A percentile compares a stretch with the other conserved stretches of the same genome.
Evolutionary conservation across 2,113 vertebrate genomes (phyloP).

Genomic region (Madoqua kirkii): DNA sequence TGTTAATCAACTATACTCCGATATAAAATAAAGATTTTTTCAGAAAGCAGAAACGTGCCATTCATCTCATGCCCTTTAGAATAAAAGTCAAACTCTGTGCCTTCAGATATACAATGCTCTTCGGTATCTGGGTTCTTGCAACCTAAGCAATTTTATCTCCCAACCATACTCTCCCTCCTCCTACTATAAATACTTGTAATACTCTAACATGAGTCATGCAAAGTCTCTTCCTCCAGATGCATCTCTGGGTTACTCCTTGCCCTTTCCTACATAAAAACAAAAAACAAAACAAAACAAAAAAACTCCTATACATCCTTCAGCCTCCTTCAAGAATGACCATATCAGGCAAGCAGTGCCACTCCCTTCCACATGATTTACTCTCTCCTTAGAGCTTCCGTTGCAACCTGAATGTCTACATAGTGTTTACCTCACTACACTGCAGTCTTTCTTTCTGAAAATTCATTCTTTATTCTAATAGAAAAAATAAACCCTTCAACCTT

Average conservation of each 20-base stretch:
- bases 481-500: constrained; percentile 38
- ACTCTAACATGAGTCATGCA: neutral
- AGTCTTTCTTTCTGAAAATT: neutral
- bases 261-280: neutral
- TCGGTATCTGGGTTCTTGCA: neutral
- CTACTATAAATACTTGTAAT: neutral
- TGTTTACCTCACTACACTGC: neutral
- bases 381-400: too few species aligned
- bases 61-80: neutral
- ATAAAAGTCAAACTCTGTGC: neutral
- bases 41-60: neutral
- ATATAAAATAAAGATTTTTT: neutral
- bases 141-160: neutral
- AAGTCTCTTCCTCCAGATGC: neutral
- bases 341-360: neutral
- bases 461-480: constrained; percentile 43
- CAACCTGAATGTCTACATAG: neutral
- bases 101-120: neutral
- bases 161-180: neutral
- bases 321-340: neutral
- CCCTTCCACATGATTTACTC: neutral
- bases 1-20: neutral
- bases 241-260: neutral
- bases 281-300: neutral
- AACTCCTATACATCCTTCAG: neutral